These are phyloP conservation scores for Sericinus montela DNA, from an alignment of 2,888 invertebrate species.

Conservation along the genomic window DNA sequence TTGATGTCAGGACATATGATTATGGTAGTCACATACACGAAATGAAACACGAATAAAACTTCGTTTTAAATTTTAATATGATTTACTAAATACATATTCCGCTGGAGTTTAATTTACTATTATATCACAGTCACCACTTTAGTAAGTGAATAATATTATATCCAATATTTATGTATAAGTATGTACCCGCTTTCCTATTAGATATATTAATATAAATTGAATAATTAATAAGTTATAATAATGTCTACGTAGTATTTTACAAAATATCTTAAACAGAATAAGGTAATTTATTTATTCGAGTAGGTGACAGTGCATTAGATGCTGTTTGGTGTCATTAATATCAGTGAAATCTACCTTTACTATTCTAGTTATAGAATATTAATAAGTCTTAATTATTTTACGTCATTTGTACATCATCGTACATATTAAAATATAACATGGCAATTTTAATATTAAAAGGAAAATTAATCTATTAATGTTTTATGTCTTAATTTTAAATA, in stretches of 20 bases:
- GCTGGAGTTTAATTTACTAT: constrained; percentile 61
- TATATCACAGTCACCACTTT: constrained; percentile 79
- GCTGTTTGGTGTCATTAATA: constrained; percentile 18
- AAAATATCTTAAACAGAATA: constrained; percentile 24
- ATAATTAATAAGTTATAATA: constrained; percentile 23
- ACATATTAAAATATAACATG: too few species aligned
- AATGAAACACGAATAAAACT: constrained; percentile 30
- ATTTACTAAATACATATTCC: constrained; percentile 64
- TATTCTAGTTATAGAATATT: constrained; percentile 12
- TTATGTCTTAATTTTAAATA: too few species aligned
- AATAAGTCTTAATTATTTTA: background rate
- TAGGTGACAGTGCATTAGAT: constrained; percentile 23
- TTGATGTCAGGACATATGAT: too few species aligned
- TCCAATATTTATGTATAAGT: constrained; percentile 37
- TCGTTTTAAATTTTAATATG: constrained; percentile 32
- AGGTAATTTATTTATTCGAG: constrained; percentile 28
- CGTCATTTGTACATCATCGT: too few species aligned
- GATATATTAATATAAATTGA: constrained; percentile 28
- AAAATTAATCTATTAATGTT: too few species aligned
- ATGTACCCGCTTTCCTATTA: constrained; percentile 34
- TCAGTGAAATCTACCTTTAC: constrained; percentile 12
- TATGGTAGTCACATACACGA: too few species aligned
- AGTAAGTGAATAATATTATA: constrained; percentile 59
- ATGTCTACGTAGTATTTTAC: constrained; percentile 14
- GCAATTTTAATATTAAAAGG: too few species aligned